Evolutionary conservation across 2,113 vertebrate genomes (phyloP), one percentile per base, ranked within the genome.

Genomic region (Anthoscopus minutus): DNA sequence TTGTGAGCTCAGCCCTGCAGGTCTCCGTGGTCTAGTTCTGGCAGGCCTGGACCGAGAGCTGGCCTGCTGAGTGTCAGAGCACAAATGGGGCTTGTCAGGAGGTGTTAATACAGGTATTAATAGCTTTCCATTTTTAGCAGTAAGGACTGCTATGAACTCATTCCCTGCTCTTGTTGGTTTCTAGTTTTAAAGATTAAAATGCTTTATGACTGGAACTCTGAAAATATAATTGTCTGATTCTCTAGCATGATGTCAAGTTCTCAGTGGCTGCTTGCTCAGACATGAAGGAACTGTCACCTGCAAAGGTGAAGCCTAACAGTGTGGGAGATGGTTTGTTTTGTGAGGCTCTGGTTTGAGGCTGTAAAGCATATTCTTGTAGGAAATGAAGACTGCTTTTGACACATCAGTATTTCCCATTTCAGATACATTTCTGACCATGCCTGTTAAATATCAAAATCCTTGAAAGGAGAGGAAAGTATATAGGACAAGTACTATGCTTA

Each of bases 51-150:
- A 33, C 76, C 1, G 4, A 16, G 79, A 73, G 15, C 54, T 73
- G 80, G 37, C 66, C 71, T 92, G 88, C 37, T 31, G 19, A 88
- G 44, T 82, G 79, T 92, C 61, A 67, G 65, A 51, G 53, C 67
- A 24, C 54, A 88, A 86, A 40, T 67, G 24, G 42, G 57, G 62
- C 87, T 85, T 95, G 88, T 86, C 79, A 77, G 79, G 53, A 94
- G 66, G 47, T 15, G 27, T 88, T 92, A 94, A 92, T 83, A 16
- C 56, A 73, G 42, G 82, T 66, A 76, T 90, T 94, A 80, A 77
- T 86, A 88, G 47, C 42, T 88, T 83, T 77, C 88, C 24, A 70
- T 86, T 94, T 95, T 93, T 93, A 96, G 88, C 31, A 93, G 16
- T 31, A 48, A 65, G 18, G 28, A 13, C 67, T 93, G 17, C 66